phyloP scores from a whole-genome alignment of 2,113 vertebrate genomes.

The Dromiciops gliroides region DNA sequence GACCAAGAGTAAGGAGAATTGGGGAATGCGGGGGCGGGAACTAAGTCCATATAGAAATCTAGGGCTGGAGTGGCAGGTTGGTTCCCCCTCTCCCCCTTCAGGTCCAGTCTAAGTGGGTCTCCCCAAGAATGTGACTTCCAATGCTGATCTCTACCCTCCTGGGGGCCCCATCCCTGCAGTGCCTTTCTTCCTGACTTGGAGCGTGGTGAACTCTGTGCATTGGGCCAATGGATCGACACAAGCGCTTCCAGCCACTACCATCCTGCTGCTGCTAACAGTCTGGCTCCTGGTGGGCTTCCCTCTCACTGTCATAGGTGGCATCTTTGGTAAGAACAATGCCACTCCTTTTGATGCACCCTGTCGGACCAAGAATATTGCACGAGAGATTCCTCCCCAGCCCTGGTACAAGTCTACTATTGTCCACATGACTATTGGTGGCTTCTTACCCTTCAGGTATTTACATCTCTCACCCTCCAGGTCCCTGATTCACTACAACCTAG shows the following conservation, averaged over 20 bases:
- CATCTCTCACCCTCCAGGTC: not conserved
- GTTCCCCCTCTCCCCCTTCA: not conserved
- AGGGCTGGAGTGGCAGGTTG: not conserved
- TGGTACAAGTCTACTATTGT: slow-evolving; percentile 93
- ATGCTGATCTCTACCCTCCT: slow-evolving; percentile 49
- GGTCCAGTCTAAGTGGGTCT: slow-evolving; percentile 32
- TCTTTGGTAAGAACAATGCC: slow-evolving; percentile 93
- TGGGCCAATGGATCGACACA: slow-evolving; percentile 95
- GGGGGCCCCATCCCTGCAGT: slow-evolving; percentile 79
- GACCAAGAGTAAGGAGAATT: not conserved
- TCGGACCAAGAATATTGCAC: slow-evolving; percentile 93
- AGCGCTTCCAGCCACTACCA: slow-evolving; percentile 92
- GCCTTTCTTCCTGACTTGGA: slow-evolving; percentile 95
- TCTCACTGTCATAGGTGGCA: slow-evolving; percentile 93
- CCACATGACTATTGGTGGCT: slow-evolving; percentile 95
- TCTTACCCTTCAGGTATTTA: slow-evolving; percentile 93
- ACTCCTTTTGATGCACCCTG: slow-evolving; percentile 92
- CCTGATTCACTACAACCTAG: not conserved
- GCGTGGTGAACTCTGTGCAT: slow-evolving; percentile 93
- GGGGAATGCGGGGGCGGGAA: not conserved
- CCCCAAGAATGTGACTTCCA: slow-evolving; percentile 15
- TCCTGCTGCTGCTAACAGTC: slow-evolving; percentile 90
- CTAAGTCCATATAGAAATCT: not conserved
- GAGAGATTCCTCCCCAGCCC: slow-evolving; percentile 93
- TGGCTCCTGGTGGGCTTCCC: slow-evolving; percentile 95